Conservation (phyloP, 2,113 vertebrate species). For the Halcyon malimbica region DNA sequence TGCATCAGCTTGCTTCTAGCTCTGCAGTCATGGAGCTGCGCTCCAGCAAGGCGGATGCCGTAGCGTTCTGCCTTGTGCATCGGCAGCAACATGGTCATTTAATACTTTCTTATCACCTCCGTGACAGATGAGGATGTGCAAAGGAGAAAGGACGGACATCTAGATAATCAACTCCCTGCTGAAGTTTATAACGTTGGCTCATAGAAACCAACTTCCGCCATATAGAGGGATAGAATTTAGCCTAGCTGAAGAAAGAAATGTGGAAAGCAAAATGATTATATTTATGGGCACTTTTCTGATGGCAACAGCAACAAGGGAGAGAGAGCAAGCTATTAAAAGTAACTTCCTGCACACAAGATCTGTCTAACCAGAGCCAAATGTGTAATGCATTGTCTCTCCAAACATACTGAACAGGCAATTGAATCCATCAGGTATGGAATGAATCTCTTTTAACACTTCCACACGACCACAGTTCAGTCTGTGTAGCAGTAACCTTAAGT, state of each 20-base stretch:
- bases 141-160: not conserved
- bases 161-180: not conserved
- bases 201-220: not conserved
- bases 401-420: not conserved
- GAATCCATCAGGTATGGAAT: not conserved
- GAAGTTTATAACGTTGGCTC: not conserved
- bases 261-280: not conserved
- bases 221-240: not conserved
- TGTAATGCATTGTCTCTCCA: not conserved
- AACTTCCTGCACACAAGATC: not conserved
- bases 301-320: not conserved
- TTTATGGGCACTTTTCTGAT: not conserved
- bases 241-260: not conserved
- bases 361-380: not conserved
- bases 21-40: not conserved
- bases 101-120: not conserved
- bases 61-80: not conserved
- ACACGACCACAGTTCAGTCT: not conserved
- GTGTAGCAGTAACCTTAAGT: not conserved
- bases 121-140: not conserved
- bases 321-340: not conserved
- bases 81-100: not conserved
- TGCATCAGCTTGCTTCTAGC: not conserved
- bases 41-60: not conserved
- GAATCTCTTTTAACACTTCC: not conserved